Evolutionary conservation across 1,140 invertebrate species (phyloP).

Genomic region (Aphaenogaster ashmeadi): DNA sequence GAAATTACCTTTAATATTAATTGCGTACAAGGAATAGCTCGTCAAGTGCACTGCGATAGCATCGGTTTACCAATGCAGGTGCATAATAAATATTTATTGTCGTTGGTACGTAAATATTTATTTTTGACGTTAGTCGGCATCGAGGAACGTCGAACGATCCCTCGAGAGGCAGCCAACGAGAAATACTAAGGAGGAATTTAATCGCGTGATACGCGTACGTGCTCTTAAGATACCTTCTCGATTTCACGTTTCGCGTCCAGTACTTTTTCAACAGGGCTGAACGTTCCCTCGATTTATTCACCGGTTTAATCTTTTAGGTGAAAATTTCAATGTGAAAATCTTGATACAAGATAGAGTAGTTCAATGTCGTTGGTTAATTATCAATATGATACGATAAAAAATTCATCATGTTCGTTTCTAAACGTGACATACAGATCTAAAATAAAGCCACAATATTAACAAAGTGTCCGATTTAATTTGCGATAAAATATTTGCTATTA

Average conservation of each 20-base stretch:
- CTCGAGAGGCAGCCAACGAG: constrained; percentile 17
- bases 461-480: not conserved
- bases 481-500: not conserved
- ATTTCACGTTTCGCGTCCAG: constrained; percentile 66
- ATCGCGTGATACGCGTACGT: constrained; percentile 73
- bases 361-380: not conserved
- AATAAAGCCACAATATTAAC: not conserved
- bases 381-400: constrained; percentile 37
- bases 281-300: not conserved
- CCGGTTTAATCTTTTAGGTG: not conserved
- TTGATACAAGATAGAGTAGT: not conserved
- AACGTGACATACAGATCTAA: not conserved
- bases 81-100: constrained; percentile 32
- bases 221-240: constrained; percentile 70
- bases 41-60: not conserved
- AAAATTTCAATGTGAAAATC: not conserved
- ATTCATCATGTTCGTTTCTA: constrained; percentile 38
- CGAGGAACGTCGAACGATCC: constrained; percentile 44
- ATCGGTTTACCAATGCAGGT: not conserved
- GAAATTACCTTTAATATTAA: not conserved
- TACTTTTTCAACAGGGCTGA: constrained; percentile 33
- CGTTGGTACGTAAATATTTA: constrained; percentile 58
- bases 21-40: not conserved
- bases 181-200: constrained; percentile 70
- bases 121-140: constrained; percentile 54